phyloP scores from a whole-genome alignment of 2,888 invertebrate species.

The Drosophila putrida region DNA sequence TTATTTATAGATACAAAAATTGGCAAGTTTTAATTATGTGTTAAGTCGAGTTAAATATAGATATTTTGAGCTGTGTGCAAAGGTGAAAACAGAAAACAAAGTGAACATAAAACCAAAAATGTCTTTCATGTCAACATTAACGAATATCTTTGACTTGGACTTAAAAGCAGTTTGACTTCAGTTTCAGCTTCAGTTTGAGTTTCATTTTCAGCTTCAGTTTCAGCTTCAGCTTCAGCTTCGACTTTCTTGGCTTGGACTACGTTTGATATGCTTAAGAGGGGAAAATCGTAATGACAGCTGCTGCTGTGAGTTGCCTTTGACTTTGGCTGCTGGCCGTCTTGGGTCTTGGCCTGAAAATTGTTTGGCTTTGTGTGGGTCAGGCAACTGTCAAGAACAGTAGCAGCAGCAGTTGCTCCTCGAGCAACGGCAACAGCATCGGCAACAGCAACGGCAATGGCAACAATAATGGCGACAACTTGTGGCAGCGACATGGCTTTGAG shows the following conservation, averaged over 20 bases:
- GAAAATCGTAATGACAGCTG: slow-evolving; percentile 21
- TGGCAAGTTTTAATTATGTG: not conserved
- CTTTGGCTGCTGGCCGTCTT: slow-evolving; percentile 6
- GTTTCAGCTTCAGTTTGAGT: not conserved
- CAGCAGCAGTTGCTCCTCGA: slow-evolving; percentile 7
- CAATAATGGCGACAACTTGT: slow-evolving; percentile 44
- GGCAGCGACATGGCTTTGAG: slow-evolving; percentile 20
- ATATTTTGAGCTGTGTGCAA: not conserved
- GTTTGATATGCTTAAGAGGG: slow-evolving; percentile 24
- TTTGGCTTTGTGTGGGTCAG: slow-evolving; percentile 52
- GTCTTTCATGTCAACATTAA: slow-evolving; percentile 5
- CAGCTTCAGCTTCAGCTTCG: not conserved
- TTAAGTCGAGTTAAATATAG: not conserved
- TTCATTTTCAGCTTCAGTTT: not conserved
- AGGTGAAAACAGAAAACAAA: not conserved
- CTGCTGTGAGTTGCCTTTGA: slow-evolving; percentile 15
- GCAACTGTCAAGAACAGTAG: slow-evolving; percentile 54
- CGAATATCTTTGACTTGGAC: not conserved
- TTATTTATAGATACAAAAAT: not conserved
- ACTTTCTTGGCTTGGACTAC: slow-evolving; percentile 4
- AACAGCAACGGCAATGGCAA: slow-evolving; percentile 22
- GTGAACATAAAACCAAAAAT: not conserved
- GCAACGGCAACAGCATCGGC: slow-evolving; percentile 8
- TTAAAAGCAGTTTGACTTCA: not conserved
- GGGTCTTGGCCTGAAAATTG: slow-evolving; percentile 33